These are phyloP conservation scores for Coelopa pilipes DNA, from an alignment of 2,888 invertebrate genomes.

Conservation along the genomic window DNA sequence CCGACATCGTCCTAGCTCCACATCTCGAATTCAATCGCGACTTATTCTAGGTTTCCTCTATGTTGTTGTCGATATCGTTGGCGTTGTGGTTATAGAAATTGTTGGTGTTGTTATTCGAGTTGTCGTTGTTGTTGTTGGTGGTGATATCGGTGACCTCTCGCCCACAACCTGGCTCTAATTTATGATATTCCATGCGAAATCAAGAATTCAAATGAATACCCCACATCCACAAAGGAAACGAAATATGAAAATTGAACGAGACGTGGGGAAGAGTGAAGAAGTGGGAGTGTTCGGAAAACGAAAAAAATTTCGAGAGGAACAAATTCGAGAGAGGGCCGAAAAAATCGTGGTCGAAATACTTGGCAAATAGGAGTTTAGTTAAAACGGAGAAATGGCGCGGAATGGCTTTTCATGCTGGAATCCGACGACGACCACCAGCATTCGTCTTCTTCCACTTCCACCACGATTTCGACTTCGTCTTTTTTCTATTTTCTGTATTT, in stretches of 20 bases:
- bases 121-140: conserved; percentile 8
- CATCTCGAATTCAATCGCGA: background rate
- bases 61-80: background rate
- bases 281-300: background rate
- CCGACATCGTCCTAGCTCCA: background rate
- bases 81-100: background rate
- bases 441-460: no score
- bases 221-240: background rate
- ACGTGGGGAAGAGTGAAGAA: background rate
- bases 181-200: conserved; percentile 25
- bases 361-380: conserved; percentile 10
- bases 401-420: conserved; percentile 22
- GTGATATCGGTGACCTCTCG: conserved; percentile 5
- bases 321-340: background rate
- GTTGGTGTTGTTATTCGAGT: background rate
- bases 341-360: conserved; percentile 1
- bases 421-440: conserved; percentile 18
- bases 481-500: no score
- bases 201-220: conserved; percentile 27
- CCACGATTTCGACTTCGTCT: no score
- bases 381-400: conserved; percentile 23
- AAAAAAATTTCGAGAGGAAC: no score
- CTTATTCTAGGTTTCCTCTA: background rate
- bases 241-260: background rate
- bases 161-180: conserved; percentile 24